Conservation (phyloP, 2,797 vertebrate species). For the Tenualosa thibaudeaui region DNA sequence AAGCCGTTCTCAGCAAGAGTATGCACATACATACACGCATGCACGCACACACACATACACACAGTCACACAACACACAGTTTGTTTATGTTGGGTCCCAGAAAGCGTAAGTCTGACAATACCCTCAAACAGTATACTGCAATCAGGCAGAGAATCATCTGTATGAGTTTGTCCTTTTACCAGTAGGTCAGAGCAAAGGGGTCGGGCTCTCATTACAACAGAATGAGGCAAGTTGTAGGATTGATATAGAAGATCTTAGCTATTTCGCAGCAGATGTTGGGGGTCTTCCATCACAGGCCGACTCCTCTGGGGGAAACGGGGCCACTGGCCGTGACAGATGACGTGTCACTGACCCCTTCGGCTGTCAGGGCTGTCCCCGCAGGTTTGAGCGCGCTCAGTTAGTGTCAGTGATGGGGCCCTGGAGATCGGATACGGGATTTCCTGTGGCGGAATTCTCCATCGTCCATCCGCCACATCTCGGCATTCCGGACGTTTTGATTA, state of each 20-base stretch:
- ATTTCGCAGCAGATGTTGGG: constrained; percentile 14
- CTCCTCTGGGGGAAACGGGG: neutral
- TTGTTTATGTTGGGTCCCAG: neutral
- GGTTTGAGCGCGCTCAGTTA: constrained; percentile 22
- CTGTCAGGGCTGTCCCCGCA: neutral
- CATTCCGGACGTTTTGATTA: constrained; percentile 47
- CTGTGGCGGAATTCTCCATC: constrained; percentile 52
- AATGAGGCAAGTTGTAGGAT: neutral
- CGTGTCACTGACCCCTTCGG: constrained; percentile 12
- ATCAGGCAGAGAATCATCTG: neutral
- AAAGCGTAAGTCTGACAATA: neutral
- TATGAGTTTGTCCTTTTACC: neutral
- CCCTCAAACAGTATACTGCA: neutral
- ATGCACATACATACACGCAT: too few species aligned
- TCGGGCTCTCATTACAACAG: neutral
- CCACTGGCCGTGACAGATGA: constrained; percentile 18
- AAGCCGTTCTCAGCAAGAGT: neutral
- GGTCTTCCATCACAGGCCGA: neutral
- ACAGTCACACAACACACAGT: neutral
- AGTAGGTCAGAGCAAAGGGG: constrained; percentile 4
- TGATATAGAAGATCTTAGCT: neutral
- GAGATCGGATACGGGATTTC: constrained; percentile 56
- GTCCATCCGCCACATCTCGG: constrained; percentile 44
- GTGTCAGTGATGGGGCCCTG: constrained; percentile 32
- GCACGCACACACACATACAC: neutral